A percentile compares a stretch with the other conserved stretches of the same genome.
phyloP scores from a whole-genome alignment of 2,888 invertebrate species.

The Nephrocerus scutellatus region DNA sequence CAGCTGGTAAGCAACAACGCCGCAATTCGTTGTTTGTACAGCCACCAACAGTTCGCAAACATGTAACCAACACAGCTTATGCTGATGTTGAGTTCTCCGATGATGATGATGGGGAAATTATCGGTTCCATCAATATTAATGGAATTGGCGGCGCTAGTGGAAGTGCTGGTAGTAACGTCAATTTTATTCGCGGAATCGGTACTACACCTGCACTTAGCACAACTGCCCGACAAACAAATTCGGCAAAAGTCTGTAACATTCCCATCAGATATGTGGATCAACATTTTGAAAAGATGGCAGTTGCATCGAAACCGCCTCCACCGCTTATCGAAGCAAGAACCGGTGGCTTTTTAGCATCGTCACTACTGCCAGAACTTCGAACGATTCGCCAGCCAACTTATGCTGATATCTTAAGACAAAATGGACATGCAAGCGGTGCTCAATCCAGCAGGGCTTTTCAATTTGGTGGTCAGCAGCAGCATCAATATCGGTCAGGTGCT shows the following conservation, averaged over 20 bases:
- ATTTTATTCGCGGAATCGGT: no score
- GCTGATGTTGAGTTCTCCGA: slow-evolving; percentile 40
- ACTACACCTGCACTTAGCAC: no score
- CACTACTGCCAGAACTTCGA: slow-evolving; percentile 24
- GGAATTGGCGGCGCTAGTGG: slow-evolving; percentile 1
- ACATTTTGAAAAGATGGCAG: slow-evolving; percentile 2
- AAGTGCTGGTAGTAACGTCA: no score
- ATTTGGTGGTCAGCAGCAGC: no score
- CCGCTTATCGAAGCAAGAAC: slow-evolving; percentile 29
- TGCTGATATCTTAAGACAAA: slow-evolving; percentile 20
- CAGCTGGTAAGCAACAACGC: slow-evolving; percentile 21
- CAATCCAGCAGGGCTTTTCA: no score
- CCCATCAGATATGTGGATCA: slow-evolving; percentile 24
- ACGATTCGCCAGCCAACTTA: slow-evolving; percentile 20
- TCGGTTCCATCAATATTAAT: slow-evolving; percentile 2
- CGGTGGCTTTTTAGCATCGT: slow-evolving; percentile 28
- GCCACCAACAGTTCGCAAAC: slow-evolving; percentile 28
- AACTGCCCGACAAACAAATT: slow-evolving; percentile 3
- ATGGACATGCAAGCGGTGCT: slow-evolving; percentile 16
- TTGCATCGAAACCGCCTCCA: slow-evolving; percentile 25
- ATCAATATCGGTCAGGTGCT: no score
- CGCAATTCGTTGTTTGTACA: slow-evolving; percentile 34
- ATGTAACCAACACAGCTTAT: slow-evolving; percentile 26
- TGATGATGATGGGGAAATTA: slow-evolving; percentile 34
- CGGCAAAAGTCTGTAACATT: slow-evolving; percentile 26